These are phyloP conservation scores for Gracilinanus agilis DNA, from an alignment of 2,113 vertebrate genomes.

Conservation along the genomic window DNA sequence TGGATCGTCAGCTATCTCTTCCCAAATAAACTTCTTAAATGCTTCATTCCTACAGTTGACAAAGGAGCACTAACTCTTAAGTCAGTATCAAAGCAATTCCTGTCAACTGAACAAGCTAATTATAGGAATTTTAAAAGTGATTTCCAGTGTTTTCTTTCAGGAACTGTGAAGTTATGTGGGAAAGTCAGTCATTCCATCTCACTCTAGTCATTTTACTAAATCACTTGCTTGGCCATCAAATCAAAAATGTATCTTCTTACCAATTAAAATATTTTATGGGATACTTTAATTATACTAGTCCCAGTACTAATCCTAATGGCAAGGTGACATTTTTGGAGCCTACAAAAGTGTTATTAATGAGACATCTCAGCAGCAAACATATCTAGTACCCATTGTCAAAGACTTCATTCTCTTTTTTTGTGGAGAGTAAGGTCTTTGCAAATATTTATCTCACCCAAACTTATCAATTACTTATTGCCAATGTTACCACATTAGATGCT, in stretches of 20 bases:
- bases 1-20: not conserved
- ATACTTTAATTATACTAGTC: not conserved
- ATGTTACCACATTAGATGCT: not conserved
- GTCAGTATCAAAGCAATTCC: not conserved
- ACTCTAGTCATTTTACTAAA: not conserved
- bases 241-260: not conserved
- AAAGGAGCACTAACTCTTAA: not conserved
- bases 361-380: not conserved
- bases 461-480: not conserved
- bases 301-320: not conserved
- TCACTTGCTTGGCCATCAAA: not conserved
- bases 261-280: not conserved
- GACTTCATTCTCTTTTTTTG: not conserved
- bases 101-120: not conserved
- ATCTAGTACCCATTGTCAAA: not conserved
- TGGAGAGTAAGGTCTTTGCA: not conserved
- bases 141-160: not conserved
- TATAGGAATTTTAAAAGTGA: not conserved
- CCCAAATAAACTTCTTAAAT: not conserved
- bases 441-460: not conserved
- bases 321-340: not conserved
- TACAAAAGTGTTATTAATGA: not conserved
- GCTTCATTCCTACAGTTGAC: not conserved
- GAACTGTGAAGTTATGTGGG: not conserved
- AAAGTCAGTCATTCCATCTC: not conserved